Percentiles rank a stretch among this genome's conserved stretches.
Conservation (phyloP, 2,888 invertebrate genomes). For the Sericinus montela region DNA sequence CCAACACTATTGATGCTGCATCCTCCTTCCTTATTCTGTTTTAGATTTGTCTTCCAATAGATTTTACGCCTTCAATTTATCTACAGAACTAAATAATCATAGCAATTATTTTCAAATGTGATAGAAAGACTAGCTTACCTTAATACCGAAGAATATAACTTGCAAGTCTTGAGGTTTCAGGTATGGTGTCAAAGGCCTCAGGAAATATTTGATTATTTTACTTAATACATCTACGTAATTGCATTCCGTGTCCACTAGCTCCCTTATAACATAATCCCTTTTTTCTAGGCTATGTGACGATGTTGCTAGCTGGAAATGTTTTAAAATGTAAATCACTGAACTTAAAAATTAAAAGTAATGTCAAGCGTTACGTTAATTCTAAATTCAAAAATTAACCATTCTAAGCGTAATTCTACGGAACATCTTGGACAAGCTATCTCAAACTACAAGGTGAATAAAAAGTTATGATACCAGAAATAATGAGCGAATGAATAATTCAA, state of each 20-base stretch:
- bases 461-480: constrained; percentile 54
- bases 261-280: constrained; percentile 94
- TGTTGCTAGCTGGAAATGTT: constrained; percentile 57
- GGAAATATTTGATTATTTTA: constrained; percentile 89
- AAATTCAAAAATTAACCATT: constrained; percentile 29
- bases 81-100: too few relatives aligned
- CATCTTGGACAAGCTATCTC: constrained; percentile 27
- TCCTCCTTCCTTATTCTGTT: too few relatives aligned
- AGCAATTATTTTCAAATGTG: too few relatives aligned
- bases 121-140: constrained; percentile 71
- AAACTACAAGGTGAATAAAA: constrained; percentile 38
- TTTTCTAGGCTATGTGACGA: constrained; percentile 86
- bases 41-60: too few relatives aligned
- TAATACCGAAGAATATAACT: constrained; percentile 93
- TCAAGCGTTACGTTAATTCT: constrained; percentile 14
- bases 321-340: constrained; percentile 1
- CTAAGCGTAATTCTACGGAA: constrained; percentile 28
- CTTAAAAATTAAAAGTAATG: constrained; percentile 1
- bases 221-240: constrained; percentile 97
- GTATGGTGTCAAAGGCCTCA: constrained; percentile 85
- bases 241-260: constrained; percentile 97
- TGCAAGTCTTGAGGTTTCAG: constrained; percentile 87
- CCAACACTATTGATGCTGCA: too few relatives aligned
- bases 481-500: constrained; percentile 60
- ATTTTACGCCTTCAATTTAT: too few relatives aligned